These are phyloP conservation scores for Pseudorhombus dupliciocellatus DNA, from an alignment of 2,113 vertebrate species.

Conservation along the genomic window DNA sequence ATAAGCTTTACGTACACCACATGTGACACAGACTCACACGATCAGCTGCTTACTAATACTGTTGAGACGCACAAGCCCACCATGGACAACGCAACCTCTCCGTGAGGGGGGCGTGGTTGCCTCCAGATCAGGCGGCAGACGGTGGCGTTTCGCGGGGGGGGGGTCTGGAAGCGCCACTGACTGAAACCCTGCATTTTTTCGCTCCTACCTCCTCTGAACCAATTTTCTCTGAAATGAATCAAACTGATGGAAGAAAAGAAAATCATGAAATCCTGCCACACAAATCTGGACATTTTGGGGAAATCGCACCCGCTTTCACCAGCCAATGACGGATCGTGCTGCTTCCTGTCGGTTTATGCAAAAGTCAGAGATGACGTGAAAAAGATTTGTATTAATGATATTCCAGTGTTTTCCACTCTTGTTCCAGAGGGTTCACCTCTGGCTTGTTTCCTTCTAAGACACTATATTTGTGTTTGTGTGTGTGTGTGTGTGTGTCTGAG, in stretches of 20 bases:
- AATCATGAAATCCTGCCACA: conserved; percentile 28
- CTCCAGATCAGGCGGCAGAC: conserved; percentile 4
- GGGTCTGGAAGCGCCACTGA: background rate
- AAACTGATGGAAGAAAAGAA: conserved; percentile 13
- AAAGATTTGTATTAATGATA: conserved; percentile 56
- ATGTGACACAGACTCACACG: conserved; percentile 53
- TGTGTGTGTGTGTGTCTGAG: conserved; percentile 15
- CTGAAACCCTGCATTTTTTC: conserved; percentile 7
- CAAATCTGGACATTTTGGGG: conserved; percentile 37
- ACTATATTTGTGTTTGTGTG: conserved; percentile 47
- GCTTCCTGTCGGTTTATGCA: conserved; percentile 74
- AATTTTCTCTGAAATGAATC: conserved; percentile 26
- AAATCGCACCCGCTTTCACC: conserved; percentile 45
- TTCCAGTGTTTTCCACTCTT: conserved; percentile 58
- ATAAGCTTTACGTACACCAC: conserved; percentile 68
- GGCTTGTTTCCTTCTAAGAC: conserved; percentile 44
- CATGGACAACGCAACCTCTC: conserved; percentile 10
- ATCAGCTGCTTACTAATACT: conserved; percentile 61
- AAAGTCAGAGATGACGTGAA: conserved; percentile 43
- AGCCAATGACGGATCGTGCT: conserved; percentile 60
- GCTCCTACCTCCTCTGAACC: conserved; percentile 34
- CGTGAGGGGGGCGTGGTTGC: conserved; percentile 7
- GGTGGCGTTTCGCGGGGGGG: background rate
- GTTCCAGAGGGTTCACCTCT: conserved; percentile 23
- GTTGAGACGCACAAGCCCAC: conserved; percentile 53